Evolutionary conservation across 2,888 invertebrate genomes (phyloP).

Genomic region (Microplitis manilae): DNA sequence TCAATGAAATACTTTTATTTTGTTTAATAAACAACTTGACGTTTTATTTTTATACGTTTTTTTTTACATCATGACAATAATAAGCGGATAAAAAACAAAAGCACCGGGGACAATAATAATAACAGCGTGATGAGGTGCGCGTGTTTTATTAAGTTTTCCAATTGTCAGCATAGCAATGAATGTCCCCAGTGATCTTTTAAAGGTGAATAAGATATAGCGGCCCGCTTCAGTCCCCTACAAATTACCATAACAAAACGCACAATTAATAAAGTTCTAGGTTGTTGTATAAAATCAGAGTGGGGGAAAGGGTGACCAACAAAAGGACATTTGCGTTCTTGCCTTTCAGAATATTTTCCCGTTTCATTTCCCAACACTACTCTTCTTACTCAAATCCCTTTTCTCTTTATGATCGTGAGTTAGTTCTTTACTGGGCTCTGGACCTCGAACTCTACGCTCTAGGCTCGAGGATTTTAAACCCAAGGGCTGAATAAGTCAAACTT

Average conservation of each 20-base stretch:
- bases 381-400: conserved; percentile 35
- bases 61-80: too few species aligned
- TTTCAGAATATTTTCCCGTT: conserved; percentile 57
- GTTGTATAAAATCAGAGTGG: conserved; percentile 24
- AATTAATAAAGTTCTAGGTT: conserved; percentile 69
- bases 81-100: too few species aligned
- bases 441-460: conserved; percentile 20
- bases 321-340: conserved; percentile 64
- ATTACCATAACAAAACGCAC: conserved; percentile 71
- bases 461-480: conserved; percentile 36
- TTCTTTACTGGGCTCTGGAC: conserved; percentile 21
- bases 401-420: conserved; percentile 15
- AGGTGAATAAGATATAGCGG: conserved; percentile 48
- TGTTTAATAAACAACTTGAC: conserved; percentile 2
- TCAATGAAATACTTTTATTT: conserved; percentile 7
- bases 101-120: too few species aligned
- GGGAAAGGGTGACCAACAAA: conserved; percentile 62
- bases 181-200: conserved; percentile 61
- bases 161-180: conserved; percentile 57
- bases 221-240: conserved; percentile 52
- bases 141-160: conserved; percentile 55
- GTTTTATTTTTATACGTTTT: too few species aligned
- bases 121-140: background rate
- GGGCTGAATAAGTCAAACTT: conserved; percentile 66
- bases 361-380: conserved; percentile 27